Percentiles rank a stretch among this genome's conserved stretches.
These are phyloP conservation scores for Resseliella maxima DNA, from an alignment of 2,888 invertebrate species.

Conservation along the genomic window DNA sequence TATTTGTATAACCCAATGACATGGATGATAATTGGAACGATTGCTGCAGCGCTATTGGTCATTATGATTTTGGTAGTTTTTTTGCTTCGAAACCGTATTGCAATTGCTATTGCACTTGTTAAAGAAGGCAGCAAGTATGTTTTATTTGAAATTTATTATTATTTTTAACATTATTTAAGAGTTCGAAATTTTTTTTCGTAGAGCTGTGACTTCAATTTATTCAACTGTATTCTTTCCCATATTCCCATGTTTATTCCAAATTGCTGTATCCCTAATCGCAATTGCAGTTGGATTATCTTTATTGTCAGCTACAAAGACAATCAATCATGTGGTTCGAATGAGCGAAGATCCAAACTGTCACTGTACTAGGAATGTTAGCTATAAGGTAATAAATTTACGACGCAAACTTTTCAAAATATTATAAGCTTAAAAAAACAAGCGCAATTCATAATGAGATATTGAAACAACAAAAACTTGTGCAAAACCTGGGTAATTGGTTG, in stretches of 20 bases:
- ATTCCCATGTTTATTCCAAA: conserved; percentile 86
- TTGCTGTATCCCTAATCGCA: conserved; percentile 78
- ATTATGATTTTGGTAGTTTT: conserved; percentile 80
- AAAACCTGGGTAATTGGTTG: neutral
- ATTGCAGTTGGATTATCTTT: conserved; percentile 78
- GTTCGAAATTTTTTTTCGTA: conserved; percentile 68
- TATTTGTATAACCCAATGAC: conserved; percentile 70
- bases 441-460: too few species aligned
- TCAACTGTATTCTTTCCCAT: conserved; percentile 91
- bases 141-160: neutral
- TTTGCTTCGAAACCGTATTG: conserved; percentile 85
- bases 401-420: too few species aligned
- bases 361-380: conserved; percentile 66
- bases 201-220: conserved; percentile 87
- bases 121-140: conserved; percentile 89
- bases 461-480: neutral
- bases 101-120: conserved; percentile 90
- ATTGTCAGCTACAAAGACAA: conserved; percentile 75
- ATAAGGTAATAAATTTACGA: conserved; percentile 63
- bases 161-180: neutral
- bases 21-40: conserved; percentile 78
- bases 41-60: conserved; percentile 72
- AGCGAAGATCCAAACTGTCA: conserved; percentile 68
- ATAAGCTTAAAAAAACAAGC: too few species aligned
- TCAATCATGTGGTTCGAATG: conserved; percentile 72